Conservation (phyloP, 2,113 vertebrate genomes). For the Lichenostomus cassidix region DNA sequence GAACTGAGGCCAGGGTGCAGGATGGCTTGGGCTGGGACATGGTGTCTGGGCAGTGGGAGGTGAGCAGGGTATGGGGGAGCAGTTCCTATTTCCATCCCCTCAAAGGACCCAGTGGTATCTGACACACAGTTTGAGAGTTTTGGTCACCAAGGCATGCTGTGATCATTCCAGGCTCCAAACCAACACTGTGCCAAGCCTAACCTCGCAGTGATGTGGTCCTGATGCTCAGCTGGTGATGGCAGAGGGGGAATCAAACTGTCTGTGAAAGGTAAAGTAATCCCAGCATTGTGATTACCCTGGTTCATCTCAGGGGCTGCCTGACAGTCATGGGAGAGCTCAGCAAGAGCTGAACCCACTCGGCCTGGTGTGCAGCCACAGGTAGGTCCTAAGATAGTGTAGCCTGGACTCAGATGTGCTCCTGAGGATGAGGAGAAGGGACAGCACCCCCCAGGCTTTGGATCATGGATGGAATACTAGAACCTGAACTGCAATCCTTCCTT, state of each 20-base stretch:
- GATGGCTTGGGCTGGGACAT: neutral
- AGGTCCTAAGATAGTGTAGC: neutral
- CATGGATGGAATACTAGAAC: neutral
- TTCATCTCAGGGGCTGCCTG: neutral
- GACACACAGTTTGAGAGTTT: neutral
- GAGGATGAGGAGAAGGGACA: neutral
- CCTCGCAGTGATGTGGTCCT: neutral
- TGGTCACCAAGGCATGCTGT: neutral
- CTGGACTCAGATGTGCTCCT: neutral
- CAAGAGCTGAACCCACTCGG: neutral
- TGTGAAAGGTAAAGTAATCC: neutral
- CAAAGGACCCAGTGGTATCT: neutral
- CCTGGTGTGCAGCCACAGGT: neutral
- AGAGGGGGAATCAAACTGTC: neutral
- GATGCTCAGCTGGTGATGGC: neutral
- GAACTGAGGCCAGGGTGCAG: neutral
- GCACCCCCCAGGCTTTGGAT: neutral
- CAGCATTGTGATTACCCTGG: neutral
- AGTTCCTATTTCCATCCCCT: neutral
- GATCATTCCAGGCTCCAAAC: neutral
- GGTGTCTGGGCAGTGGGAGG: neutral
- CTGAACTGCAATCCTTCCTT: neutral
- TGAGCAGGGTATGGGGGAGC: neutral
- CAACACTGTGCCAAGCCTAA: neutral
- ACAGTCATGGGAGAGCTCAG: neutral